Conservation (phyloP, 2,797 vertebrate species). For the Geotrypetes seraphini region DNA sequence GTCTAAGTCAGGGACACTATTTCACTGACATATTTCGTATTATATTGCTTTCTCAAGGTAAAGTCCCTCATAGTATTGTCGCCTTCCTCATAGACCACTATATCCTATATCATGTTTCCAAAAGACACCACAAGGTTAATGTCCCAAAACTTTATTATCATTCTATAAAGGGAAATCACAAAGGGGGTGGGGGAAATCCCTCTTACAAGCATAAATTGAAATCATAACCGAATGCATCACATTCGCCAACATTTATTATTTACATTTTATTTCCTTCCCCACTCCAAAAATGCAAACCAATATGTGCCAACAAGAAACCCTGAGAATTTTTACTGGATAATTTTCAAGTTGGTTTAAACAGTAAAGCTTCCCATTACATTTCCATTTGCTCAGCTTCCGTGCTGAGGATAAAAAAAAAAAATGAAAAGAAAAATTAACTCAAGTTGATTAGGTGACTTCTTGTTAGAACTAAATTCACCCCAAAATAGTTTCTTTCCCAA, state of each 20-base stretch:
- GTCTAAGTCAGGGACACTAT: no score
- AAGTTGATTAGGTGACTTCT: constrained; percentile 23
- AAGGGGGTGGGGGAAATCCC: constrained; percentile 56
- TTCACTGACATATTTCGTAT: no score
- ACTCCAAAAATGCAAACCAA: constrained; percentile 58
- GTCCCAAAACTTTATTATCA: constrained; percentile 52
- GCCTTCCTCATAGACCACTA: no score
- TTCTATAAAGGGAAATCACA: constrained; percentile 62
- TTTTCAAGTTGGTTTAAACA: constrained; percentile 28
- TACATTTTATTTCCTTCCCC: constrained; percentile 55
- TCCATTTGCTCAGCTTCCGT: constrained; percentile 33
- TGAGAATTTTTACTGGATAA: no score
- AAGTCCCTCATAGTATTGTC: no score
- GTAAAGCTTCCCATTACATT: no score
- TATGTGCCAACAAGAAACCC: constrained; percentile 42
- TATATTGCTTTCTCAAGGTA: no score
- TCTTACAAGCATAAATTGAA: constrained; percentile 44
- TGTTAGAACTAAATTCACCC: constrained; percentile 11
- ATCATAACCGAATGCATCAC: constrained; percentile 51
- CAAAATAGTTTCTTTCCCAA: constrained; percentile 14
- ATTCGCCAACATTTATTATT: constrained; percentile 54
- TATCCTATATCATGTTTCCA: no score
- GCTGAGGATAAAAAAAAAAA: constrained; percentile 24
- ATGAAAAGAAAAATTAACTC: constrained; percentile 3
- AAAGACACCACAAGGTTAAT: constrained; percentile 12